Percentiles rank a stretch among this genome's conserved stretches.
These are phyloP conservation scores for Aegithalos caudatus DNA, from an alignment of 2,113 vertebrate species.

Conservation along the genomic window DNA sequence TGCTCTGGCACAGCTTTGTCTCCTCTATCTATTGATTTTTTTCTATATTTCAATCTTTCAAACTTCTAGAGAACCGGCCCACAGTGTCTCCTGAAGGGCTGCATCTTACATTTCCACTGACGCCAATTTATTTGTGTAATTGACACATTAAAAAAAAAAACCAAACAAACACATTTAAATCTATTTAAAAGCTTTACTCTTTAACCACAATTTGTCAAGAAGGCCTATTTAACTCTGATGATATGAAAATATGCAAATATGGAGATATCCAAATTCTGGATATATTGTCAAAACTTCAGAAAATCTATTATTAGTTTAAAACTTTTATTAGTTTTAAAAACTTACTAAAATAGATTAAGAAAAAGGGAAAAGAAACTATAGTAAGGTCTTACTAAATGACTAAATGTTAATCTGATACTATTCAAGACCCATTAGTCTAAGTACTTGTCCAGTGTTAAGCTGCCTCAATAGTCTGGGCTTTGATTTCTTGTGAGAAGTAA, in stretches of 20 bases:
- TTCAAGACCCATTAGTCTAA: neutral
- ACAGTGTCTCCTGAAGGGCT: neutral
- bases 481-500: neutral
- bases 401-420: neutral
- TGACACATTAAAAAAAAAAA: no score
- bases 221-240: neutral
- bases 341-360: neutral
- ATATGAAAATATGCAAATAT: neutral
- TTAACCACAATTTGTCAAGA: neutral
- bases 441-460: neutral
- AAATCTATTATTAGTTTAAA: neutral
- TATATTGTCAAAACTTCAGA: neutral
- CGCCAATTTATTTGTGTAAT: neutral
- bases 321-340: no score
- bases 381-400: neutral
- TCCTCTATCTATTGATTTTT: neutral
- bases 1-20: neutral
- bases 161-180: neutral
- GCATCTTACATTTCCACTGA: neutral
- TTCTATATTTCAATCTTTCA: neutral
- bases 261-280: neutral
- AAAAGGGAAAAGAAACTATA: neutral
- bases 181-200: neutral
- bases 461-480: neutral
- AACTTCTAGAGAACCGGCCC: neutral